Evolutionary conservation across 1,140 invertebrate species (phyloP).

Genomic region (Caenorhabditis briggsae): DNA sequence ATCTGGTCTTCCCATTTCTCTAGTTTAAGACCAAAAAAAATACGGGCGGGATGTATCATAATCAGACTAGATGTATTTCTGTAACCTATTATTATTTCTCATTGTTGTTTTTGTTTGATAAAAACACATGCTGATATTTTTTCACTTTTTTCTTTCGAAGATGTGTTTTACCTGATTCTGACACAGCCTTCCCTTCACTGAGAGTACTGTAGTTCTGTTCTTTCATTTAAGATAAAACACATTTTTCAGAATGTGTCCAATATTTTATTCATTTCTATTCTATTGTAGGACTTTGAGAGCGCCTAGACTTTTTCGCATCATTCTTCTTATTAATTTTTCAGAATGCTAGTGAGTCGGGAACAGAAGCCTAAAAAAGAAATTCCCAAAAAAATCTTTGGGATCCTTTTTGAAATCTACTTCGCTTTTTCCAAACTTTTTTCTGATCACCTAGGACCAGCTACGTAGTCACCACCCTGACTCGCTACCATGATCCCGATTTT

Average conservation of each 20-base stretch:
- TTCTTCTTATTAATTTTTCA: constrained; percentile 11
- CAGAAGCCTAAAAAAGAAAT: neutral
- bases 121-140: constrained; percentile 10
- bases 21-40: neutral
- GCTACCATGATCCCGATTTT: neutral
- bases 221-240: neutral
- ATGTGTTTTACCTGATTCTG: neutral
- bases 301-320: neutral
- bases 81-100: constrained; percentile 16
- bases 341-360: neutral
- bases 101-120: neutral
- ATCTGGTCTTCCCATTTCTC: neutral
- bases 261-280: neutral
- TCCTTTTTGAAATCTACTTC: no score
- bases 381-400: no score
- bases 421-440: no score
- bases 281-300: no score
- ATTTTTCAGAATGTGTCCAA: neutral
- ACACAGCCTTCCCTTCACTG: no score
- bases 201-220: constrained; percentile 15
- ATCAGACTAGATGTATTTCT: constrained; percentile 42
- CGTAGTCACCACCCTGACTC: neutral
- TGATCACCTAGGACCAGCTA: no score
- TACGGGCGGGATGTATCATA: neutral
- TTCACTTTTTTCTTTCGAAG: neutral